Base-by-base conservation (phyloP, 2,797 vertebrate genomes). In the Phalanger gymnotis region DNA sequence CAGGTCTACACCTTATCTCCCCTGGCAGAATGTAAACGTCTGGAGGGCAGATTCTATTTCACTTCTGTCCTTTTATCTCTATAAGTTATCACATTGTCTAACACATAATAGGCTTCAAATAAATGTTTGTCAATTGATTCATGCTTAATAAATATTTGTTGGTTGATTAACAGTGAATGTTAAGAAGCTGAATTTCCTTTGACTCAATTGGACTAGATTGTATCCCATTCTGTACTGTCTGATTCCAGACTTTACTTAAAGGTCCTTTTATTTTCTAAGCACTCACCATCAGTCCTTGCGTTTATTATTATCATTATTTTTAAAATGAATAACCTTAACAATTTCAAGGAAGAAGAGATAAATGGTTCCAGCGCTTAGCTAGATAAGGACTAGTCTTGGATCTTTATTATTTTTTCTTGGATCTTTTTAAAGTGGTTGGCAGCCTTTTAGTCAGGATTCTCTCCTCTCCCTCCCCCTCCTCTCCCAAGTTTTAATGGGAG, bases 401-500 rank as follows among this genome's bases (percentile, higher is more conserved):
- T 96, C 91, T 94, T 95, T 96, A 19, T n/a, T 66, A 9, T 57
- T 66, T 66, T 66, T n/a, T 92, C 96, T 66, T 90, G 96, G 94
- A 96, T 96, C 92, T 94, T 95, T 96, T 92, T 90, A 90, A 97
- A 95, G 96, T 96, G 93, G 95, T 97, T 96, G 95, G 91, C 92
- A 97, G 94, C 90, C 94, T 97, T 97, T 97, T 91, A 92, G 97
- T 94, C 96, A 96, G 92, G 96, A 90, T 94, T 93, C 55, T 54
- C 90, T 95, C 57, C 94, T 81, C 92, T 90, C 25, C 40, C 92
- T 58, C 91, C 27, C n/a, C 53, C 87, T 51, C 92, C 66, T 90
- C 94, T 93, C 90, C 53, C 14, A 81, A 30, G 47, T 95, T 98
- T 97, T 98, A 98, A 96, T 97, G 97, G 98, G 97, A 96, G 97